phyloP scores from a whole-genome alignment of 30 jellyfish, hydroid and myxozoan species.

The Clytia hemisphaerica region DNA sequence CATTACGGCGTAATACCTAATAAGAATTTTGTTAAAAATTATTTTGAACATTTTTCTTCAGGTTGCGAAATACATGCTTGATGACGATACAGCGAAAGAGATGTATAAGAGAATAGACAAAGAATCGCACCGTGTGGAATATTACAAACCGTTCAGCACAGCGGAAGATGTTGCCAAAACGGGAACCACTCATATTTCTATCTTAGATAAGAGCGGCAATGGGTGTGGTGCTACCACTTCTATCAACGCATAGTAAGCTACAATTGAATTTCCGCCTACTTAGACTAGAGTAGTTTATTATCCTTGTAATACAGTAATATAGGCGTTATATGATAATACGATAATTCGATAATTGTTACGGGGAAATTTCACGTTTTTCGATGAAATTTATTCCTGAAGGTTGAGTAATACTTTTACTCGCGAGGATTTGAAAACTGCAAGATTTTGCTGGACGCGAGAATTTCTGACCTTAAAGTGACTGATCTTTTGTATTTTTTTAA shows the following conservation, averaged over 20 bases:
- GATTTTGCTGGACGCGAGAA: not conserved
- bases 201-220: constrained; percentile 81
- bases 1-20: too few relatives aligned
- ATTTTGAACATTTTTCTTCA: too few relatives aligned
- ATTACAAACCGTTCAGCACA: constrained; percentile 85
- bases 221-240: constrained; percentile 92
- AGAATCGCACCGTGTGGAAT: constrained; percentile 90
- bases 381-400: not conserved
- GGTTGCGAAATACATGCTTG: constrained; percentile 82
- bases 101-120: constrained; percentile 74
- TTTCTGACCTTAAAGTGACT: not conserved
- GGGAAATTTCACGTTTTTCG: too few relatives aligned
- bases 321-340: too few relatives aligned
- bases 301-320: too few relatives aligned
- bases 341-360: too few relatives aligned
- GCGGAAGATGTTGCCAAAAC: constrained; percentile 46
- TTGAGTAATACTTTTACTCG: not conserved
- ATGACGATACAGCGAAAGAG: constrained; percentile 60
- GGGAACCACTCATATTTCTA: constrained; percentile 98
- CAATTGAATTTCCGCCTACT: too few relatives aligned
- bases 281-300: too few relatives aligned
- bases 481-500: not conserved
- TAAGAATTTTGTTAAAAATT: too few relatives aligned
- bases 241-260: constrained; percentile 98
- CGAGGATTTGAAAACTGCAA: not conserved